A percentile compares a stretch with the other conserved stretches of the same genome.
Evolutionary conservation across 2,113 vertebrate species (phyloP).

Genomic region (Sinocyclocheilus anophthalmus): DNA sequence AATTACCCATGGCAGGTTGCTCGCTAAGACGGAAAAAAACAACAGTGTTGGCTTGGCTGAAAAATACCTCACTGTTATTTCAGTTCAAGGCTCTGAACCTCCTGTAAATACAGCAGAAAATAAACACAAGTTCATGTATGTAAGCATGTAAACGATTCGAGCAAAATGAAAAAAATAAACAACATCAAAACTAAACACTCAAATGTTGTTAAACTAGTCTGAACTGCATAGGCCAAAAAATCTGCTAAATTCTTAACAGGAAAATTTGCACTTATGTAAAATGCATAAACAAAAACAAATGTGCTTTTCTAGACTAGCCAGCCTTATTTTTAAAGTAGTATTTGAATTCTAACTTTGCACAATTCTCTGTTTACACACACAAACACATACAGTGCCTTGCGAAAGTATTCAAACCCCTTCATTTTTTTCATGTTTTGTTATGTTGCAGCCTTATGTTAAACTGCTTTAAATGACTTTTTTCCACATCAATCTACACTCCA

Average conservation of each 20-base stretch:
- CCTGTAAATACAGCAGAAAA: neutral
- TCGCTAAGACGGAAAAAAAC: neutral
- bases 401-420: too few relatives aligned
- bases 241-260: too few relatives aligned
- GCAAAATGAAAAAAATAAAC: neutral
- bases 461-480: too few relatives aligned
- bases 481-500: too few relatives aligned
- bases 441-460: too few relatives aligned
- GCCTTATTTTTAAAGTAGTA: too few relatives aligned
- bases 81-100: neutral
- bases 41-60: constrained; percentile 16
- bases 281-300: neutral
- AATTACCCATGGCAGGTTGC: constrained; percentile 31
- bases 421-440: too few relatives aligned
- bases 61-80: constrained; percentile 3
- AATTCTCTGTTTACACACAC: too few relatives aligned
- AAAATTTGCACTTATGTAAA: neutral
- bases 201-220: neutral
- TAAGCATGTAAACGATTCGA: neutral
- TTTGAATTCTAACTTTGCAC: too few relatives aligned
- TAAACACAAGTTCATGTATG: neutral
- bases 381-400: too few relatives aligned
- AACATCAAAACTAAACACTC: neutral
- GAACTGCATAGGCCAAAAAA: neutral
- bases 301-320: neutral